phyloP scores from a whole-genome alignment of 1,140 invertebrate genomes.

The Hormaphis cornu region DNA sequence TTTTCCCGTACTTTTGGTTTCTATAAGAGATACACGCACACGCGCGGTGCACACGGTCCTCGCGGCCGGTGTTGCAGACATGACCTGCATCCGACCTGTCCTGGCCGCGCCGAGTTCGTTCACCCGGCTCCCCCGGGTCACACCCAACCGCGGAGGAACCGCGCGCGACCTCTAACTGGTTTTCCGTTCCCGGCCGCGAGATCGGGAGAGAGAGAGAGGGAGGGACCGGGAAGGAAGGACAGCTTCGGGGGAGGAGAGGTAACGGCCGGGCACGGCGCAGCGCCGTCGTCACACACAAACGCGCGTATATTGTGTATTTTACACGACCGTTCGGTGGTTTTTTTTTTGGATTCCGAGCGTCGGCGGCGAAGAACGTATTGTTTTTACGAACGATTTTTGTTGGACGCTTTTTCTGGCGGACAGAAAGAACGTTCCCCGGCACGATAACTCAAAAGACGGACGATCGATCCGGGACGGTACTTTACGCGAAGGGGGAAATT shows the following conservation, averaged over 20 bases:
- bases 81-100: constrained; percentile 24
- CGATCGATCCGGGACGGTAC: no score
- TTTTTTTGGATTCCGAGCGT: no score
- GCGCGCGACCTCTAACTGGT: constrained; percentile 29
- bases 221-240: not conserved
- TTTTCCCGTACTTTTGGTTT: constrained; percentile 23
- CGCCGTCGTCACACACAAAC: not conserved
- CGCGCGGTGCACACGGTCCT: not conserved
- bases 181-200: not conserved
- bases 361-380: no score
- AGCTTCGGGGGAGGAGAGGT: not conserved
- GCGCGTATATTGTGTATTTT: not conserved
- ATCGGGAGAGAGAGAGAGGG: not conserved
- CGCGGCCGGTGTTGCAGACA: not conserved
- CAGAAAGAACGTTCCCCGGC: no score
- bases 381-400: no score
- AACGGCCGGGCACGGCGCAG: not conserved
- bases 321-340: no score
- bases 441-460: no score
- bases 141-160: constrained; percentile 23
- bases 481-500: no score
- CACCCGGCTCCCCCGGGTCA: constrained; percentile 10
- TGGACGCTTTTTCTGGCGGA: no score
- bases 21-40: not conserved
- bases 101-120: not conserved